Evolutionary conservation across 2,797 vertebrate species (phyloP).

Genomic region (Danio choprae): DNA sequence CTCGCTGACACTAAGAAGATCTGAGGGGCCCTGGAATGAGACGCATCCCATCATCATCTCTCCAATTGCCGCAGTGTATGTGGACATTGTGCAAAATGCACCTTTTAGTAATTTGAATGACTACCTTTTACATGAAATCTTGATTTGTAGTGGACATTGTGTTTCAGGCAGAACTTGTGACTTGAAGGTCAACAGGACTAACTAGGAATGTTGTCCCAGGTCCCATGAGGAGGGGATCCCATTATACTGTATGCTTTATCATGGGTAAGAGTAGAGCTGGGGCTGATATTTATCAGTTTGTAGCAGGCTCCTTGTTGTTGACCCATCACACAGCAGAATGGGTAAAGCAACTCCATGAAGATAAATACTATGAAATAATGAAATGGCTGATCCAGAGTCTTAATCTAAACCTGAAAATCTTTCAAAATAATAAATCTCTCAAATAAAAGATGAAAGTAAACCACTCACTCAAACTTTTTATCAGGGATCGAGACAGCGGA

Average conservation of each 20-base stretch:
- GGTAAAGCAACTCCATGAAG: no score
- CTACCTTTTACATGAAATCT: background rate
- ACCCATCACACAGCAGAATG: no score
- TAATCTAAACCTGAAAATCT: no score
- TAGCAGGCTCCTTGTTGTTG: background rate
- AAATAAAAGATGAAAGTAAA: no score
- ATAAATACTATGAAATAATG: no score
- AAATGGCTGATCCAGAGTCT: no score
- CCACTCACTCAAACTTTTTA: no score
- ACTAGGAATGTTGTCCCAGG: background rate
- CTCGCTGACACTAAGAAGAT: constrained; percentile 61
- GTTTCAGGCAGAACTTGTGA: background rate
- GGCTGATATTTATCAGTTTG: background rate
- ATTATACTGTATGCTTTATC: background rate
- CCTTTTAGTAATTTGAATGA: background rate
- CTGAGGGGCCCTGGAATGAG: constrained; percentile 44
- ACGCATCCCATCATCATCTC: constrained; percentile 40
- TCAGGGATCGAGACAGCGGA: no score
- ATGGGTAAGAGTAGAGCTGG: background rate
- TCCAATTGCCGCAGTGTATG: constrained; percentile 20
- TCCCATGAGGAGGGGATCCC: background rate
- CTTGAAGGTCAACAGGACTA: background rate
- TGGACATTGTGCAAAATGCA: constrained; percentile 10
- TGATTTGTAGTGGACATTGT: background rate
- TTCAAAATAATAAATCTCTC: no score